These are phyloP conservation scores for Apamea anceps DNA, from an alignment of 2,888 invertebrate genomes.

Conservation along the genomic window DNA sequence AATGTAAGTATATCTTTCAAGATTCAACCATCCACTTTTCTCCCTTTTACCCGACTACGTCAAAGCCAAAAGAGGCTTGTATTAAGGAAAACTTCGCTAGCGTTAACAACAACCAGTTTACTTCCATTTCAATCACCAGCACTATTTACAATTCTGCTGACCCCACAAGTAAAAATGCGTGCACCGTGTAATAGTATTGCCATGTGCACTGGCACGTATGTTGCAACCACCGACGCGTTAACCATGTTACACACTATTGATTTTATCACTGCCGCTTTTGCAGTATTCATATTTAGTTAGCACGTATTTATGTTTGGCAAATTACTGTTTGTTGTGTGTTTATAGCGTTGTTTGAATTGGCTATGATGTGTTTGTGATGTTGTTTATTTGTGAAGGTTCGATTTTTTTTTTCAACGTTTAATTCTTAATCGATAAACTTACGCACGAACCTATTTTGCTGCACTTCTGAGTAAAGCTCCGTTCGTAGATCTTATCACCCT, in stretches of 20 bases:
- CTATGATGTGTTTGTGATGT: neutral
- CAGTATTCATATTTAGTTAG: conserved; percentile 17
- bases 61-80: neutral
- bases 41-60: neutral
- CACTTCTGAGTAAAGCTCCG: neutral
- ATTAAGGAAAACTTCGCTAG: neutral
- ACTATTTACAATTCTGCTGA: conserved; percentile 13
- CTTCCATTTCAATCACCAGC: neutral
- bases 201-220: conserved; percentile 46
- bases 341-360: conserved; percentile 4
- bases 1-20: neutral
- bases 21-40: neutral
- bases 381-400: neutral
- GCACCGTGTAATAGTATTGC: conserved; percentile 11
- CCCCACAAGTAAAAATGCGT: conserved; percentile 16
- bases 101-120: neutral
- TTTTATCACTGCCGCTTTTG: conserved; percentile 29
- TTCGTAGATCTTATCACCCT: neutral
- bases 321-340: conserved; percentile 25
- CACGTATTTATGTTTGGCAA: conserved; percentile 20
- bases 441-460: neutral
- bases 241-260: conserved; percentile 44
- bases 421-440: no score
- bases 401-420: no score
- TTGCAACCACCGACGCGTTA: conserved; percentile 21